phyloP scores from a whole-genome alignment of 2,797 vertebrate genomes.

The Tachyglossus aculeatus region DNA sequence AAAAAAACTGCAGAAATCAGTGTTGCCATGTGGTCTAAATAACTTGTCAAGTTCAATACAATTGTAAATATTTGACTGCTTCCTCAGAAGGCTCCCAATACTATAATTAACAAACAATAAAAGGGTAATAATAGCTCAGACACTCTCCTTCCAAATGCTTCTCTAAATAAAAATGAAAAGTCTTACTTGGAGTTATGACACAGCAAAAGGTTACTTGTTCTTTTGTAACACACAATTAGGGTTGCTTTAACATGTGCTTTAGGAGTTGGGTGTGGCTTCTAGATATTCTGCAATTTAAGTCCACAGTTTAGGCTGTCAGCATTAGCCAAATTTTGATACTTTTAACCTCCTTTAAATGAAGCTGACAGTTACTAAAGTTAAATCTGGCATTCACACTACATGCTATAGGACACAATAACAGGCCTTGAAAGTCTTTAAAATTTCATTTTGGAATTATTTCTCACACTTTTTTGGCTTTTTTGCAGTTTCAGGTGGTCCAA shows the following conservation, averaged over 20 bases:
- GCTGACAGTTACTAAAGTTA: constrained; percentile 56
- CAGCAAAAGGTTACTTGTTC: constrained; percentile 54
- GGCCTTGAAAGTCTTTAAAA: constrained; percentile 32
- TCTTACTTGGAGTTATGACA: constrained; percentile 46
- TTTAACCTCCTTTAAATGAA: constrained; percentile 51
- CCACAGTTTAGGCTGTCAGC: constrained; percentile 58
- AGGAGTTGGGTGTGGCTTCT: constrained; percentile 67
- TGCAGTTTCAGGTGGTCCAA: constrained; percentile 33
- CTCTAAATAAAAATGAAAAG: not conserved
- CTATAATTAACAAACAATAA: not conserved
- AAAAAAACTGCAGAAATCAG: too few species aligned
- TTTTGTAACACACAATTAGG: constrained; percentile 56
- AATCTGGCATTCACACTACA: constrained; percentile 37
- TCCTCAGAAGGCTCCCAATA: not conserved
- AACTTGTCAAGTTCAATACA: too few species aligned
- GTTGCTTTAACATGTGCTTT: constrained; percentile 60
- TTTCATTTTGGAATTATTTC: constrained; percentile 37
- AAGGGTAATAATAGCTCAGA: not conserved
- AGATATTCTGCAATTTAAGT: constrained; percentile 68
- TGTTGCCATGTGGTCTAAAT: too few species aligned
- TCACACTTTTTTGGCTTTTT: constrained; percentile 34
- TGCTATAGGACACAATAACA: constrained; percentile 47
- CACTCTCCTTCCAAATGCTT: not conserved
- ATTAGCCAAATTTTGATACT: constrained; percentile 52
- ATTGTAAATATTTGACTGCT: not conserved